phyloP scores from a whole-genome alignment of 1,140 invertebrate genomes.

The Drosophila sproati region DNA sequence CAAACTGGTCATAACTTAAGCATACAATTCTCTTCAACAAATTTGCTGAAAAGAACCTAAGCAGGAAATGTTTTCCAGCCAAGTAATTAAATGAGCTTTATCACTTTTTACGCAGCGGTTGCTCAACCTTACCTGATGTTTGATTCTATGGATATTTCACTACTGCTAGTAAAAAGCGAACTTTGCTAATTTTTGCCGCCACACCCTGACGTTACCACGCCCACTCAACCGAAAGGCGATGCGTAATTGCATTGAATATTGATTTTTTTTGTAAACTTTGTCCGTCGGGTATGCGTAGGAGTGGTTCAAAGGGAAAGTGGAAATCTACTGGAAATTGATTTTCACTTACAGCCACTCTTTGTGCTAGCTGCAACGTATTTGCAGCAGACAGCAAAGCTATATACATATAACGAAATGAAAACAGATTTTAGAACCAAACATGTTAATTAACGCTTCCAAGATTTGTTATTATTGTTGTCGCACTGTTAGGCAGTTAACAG shows the following conservation, averaged over 20 bases:
- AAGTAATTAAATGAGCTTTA: conserved; percentile 4
- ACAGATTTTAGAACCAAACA: conserved; percentile 15
- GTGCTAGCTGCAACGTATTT: conserved; percentile 11
- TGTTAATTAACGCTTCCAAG: conserved; percentile 18
- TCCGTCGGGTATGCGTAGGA: conserved; percentile 3
- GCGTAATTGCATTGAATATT: conserved; percentile 63
- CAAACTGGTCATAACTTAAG: too few relatives aligned
- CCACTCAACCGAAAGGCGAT: conserved; percentile 19
- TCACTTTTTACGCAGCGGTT: conserved; percentile 13
- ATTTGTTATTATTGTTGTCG: background rate
- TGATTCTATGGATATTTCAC: background rate
- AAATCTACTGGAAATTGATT: conserved; percentile 72
- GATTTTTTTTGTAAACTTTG: conserved; percentile 25
- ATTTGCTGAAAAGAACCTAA: too few relatives aligned
- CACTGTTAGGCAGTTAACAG: background rate
- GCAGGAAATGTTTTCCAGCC: background rate
- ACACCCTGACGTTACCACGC: background rate
- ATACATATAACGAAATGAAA: conserved; percentile 29
- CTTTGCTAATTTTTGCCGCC: conserved; percentile 14
- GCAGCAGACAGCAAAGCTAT: conserved; percentile 29
- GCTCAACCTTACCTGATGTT: conserved; percentile 9
- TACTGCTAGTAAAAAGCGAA: conserved; percentile 4
- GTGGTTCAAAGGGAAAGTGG: conserved; percentile 9
- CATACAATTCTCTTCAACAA: too few relatives aligned
- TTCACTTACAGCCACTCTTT: conserved; percentile 43